phyloP scores from a whole-genome alignment of 2,888 invertebrate species.

The Catocala sponsa region DNA sequence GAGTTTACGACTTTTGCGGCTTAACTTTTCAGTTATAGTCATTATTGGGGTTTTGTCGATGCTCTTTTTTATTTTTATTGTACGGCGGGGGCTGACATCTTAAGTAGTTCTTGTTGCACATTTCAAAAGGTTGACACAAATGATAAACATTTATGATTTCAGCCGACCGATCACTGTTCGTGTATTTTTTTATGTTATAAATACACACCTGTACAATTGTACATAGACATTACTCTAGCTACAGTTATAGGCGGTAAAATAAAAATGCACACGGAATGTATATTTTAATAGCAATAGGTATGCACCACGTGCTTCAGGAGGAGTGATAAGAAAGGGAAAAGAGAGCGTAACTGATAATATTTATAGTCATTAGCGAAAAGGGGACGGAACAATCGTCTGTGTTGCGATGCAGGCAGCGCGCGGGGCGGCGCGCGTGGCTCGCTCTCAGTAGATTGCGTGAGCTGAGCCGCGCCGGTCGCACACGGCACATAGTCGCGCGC shows the following conservation, averaged over 20 bases:
- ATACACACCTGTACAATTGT: constrained; percentile 2
- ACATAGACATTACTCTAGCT: constrained; percentile 1
- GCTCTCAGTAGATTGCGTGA: constrained; percentile 90
- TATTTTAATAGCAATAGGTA: constrained; percentile 33
- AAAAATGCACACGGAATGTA: constrained; percentile 21
- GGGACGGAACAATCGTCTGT: constrained; percentile 85
- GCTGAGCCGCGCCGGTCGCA: constrained; percentile 89
- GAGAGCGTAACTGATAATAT: constrained; percentile 86
- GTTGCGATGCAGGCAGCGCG: constrained; percentile 82
- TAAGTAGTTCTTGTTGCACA: constrained; percentile 35
- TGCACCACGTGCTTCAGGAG: constrained; percentile 74
- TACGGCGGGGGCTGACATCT: constrained; percentile 44
- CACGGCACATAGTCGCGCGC: constrained; percentile 73
- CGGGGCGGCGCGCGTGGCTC: constrained; percentile 89
- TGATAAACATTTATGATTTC: constrained; percentile 31
- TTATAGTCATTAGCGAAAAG: constrained; percentile 88
- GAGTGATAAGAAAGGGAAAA: constrained; percentile 84
- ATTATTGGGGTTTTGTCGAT: constrained; percentile 77
- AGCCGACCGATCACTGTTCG: constrained; percentile 16
- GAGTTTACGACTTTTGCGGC: constrained; percentile 86
- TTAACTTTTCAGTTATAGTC: constrained; percentile 81
- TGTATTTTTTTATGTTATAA: constrained; percentile 17
- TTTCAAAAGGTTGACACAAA: constrained; percentile 26
- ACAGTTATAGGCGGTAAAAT: constrained; percentile 11
- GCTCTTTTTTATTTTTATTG: constrained; percentile 62